Evolutionary conservation across 2,797 vertebrate species (phyloP).

Genomic region (Masticophis lateralis): DNA sequence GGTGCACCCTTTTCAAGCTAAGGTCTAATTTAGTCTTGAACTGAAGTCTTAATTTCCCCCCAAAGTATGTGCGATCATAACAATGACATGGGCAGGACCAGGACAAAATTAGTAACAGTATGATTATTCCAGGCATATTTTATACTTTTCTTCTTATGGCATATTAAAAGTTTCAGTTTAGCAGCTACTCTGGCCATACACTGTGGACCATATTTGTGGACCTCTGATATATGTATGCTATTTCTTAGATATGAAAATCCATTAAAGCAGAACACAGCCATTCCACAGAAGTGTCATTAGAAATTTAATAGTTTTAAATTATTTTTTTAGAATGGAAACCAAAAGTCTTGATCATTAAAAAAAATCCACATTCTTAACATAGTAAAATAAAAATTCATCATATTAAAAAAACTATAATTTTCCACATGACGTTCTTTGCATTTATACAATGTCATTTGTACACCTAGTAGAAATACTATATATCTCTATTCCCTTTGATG

Average conservation of each 20-base stretch:
- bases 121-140: not conserved
- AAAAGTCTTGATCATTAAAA: not conserved
- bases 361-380: too few relatives aligned
- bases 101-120: not conserved
- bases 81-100: not conserved
- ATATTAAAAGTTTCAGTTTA: not conserved
- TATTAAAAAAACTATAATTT: not conserved
- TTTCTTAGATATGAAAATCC: not conserved
- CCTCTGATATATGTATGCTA: not conserved
- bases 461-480: not conserved
- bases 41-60: not conserved
- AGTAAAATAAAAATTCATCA: not conserved
- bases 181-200: not conserved
- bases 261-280: not conserved
- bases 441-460: too few relatives aligned
- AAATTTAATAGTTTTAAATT: not conserved
- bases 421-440: not conserved
- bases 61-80: not conserved
- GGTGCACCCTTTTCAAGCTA: not conserved
- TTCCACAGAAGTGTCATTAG: not conserved
- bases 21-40: not conserved
- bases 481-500: too few relatives aligned
- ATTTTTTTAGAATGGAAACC: not conserved
- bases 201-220: not conserved
- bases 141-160: not conserved